Base-by-base conservation (phyloP, 2,113 vertebrate genomes). In the Pimephales promelas region DNA sequence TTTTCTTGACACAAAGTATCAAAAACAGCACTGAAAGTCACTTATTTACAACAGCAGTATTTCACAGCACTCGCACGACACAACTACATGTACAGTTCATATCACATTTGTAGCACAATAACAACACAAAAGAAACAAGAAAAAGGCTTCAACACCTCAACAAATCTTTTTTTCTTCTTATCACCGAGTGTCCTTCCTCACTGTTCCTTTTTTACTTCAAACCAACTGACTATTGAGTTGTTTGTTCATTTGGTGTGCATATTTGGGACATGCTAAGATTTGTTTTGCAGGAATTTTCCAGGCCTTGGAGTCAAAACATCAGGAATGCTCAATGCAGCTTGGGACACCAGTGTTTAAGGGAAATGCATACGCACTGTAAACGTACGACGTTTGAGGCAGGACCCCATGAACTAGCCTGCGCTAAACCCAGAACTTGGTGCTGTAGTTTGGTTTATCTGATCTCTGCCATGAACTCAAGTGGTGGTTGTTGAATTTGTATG, bases 231-330 rank as follows among this genome's bases (percentile, higher is more conserved):
- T 40, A 22, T 10, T 56, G 66, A 16, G 22, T 20, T 49, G 24
- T 79, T 82, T 54, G 14, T 73, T 70, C 18, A 26, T 81, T 43
- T 40, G 66, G 66, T 28, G 47, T 78, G 24, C 40, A 66, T 26
- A 72, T 49, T 85, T 79, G 28, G 3, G 40, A 79, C 40, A n/a
- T 75, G 40, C 43, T 68, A 79, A 22, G 74, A 26, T 34, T 52
- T 34, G 6, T 20, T 84, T 83, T 61, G 82, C 82, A 43, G 26
- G 20, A n/a, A 6, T 45, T 16, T 59, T 59, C 13, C 22, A 66
- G 47, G 62, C 10, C 24, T 62, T 28, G 52, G 54, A 83, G 52
- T 77, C n/a, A 45, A 80, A 77, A 74, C 64, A 82, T 11, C 59
- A 31, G 34, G 24, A 76, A 40, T 26, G 5, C 18, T 59, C 4